phyloP scores from a whole-genome alignment of 2,888 invertebrate genomes.

The Lasioglossum lativentre region DNA sequence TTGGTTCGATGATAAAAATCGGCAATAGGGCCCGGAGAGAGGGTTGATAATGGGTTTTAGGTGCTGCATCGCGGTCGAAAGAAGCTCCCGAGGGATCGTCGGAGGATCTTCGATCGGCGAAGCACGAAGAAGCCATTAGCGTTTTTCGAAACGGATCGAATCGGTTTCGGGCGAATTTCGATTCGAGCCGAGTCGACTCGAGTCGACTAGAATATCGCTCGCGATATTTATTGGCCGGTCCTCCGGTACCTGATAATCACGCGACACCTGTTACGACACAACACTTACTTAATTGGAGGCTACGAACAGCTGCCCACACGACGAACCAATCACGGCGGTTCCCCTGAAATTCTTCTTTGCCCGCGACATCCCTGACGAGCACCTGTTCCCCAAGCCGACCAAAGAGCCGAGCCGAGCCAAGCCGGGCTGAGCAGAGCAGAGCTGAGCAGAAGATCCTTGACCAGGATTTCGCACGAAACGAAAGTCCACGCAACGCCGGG shows the following conservation, averaged over 20 bases:
- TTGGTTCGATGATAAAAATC: not conserved
- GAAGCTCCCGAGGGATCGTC: not conserved
- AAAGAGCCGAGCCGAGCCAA: not conserved
- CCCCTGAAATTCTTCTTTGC: constrained; percentile 68
- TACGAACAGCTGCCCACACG: constrained; percentile 73
- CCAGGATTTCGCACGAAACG: constrained; percentile 65
- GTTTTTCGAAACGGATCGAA: not conserved
- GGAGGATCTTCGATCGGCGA: not conserved
- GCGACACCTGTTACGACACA: constrained; percentile 76
- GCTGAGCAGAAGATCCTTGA: constrained; percentile 62
- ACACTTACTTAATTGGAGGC: constrained; percentile 74
- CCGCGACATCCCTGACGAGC: constrained; percentile 68
- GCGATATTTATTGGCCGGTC: constrained; percentile 65
- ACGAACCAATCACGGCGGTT: constrained; percentile 73
- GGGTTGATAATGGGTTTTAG: not conserved
- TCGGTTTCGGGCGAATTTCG: not conserved
- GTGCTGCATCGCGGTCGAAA: not conserved
- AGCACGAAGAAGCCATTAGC: constrained; percentile 8
- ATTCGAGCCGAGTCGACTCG: not conserved
- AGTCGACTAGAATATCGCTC: constrained; percentile 62
- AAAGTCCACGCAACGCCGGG: constrained; percentile 51
- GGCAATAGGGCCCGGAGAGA: not conserved
- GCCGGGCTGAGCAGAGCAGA: not conserved
- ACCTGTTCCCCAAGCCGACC: constrained; percentile 62
- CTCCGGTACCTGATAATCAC: constrained; percentile 67